Base-by-base conservation (phyloP, 1,140 invertebrate species). In the Lepidotrigona ventralis region DNA sequence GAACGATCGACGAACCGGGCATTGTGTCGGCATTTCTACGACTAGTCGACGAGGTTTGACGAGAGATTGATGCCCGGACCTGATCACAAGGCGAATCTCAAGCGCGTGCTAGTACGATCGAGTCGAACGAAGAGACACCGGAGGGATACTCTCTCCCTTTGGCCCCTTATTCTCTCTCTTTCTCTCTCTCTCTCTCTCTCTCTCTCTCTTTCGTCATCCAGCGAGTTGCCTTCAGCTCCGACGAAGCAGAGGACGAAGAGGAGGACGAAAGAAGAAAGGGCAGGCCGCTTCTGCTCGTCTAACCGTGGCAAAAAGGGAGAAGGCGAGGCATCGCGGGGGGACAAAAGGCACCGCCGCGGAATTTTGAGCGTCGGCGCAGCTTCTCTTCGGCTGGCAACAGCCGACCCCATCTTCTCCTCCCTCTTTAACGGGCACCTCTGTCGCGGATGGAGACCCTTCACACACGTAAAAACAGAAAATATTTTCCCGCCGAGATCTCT, bases 331-430 rank as follows among this genome's bases (percentile, higher is more conserved):
- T 88, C 86, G 84, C 90, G 90, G 83, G 92, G 83, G 92, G 90
- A 93, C 92, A 92, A 94, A 94, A 93, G 93, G 89, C 88, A 93
- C 93, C 93, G 93, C 93, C 87, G 85, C 85, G 92, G 93, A 92
- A 94, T 94, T 93, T 94, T 93, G 90, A 93, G 90, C 90, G 90
- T 91, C 93, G 92, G 90, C 90, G 91, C 74, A 33, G 75, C 81
- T 54, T 71, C 81, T 88, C 86, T 86, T 79, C 75, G 73, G 66
- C 46, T 78, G 71, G 56, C 19, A 12, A 46, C 53, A 2, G 19
- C 46, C 33, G 39, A 2, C 60, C 63, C 75, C 79, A 70, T 26
- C 33, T 17, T 54, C 23, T 2, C 53, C 78, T 19, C 33, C 33
- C 33, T 60, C 74, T 60, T 63, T 88, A 88, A 88, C 87, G 86